These are phyloP conservation scores for Callyntrura guangdongensis DNA, from an alignment of 2,888 invertebrate genomes.

Conservation along the genomic window DNA sequence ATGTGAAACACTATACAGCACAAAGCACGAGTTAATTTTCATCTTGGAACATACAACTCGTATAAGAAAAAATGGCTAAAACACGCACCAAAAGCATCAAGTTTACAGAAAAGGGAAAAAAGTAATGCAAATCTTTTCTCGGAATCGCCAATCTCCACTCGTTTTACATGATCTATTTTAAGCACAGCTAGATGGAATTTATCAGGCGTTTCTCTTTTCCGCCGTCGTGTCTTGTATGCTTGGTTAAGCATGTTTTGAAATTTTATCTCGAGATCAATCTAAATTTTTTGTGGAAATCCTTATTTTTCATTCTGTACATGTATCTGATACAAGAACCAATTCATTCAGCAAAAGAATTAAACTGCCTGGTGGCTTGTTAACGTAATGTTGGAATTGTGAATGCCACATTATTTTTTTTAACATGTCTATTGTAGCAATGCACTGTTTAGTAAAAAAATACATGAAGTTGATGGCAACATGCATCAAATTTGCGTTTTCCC, in stretches of 20 bases:
- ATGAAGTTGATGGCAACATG: too few species aligned
- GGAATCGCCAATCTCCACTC: conserved; percentile 30
- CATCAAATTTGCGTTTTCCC: too few species aligned
- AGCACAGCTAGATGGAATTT: conserved; percentile 22
- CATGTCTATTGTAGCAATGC: too few species aligned
- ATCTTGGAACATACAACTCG: neutral
- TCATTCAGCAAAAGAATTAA: neutral
- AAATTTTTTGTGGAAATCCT: conserved; percentile 50
- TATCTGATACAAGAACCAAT: neutral
- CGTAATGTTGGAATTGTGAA: neutral
- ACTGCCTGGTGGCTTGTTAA: neutral
- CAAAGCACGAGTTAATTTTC: neutral
- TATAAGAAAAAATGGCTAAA: neutral
- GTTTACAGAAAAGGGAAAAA: neutral
- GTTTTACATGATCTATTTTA: conserved; percentile 14
- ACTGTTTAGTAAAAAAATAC: too few species aligned
- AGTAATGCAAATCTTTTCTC: conserved; percentile 30
- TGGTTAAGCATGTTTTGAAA: conserved; percentile 49
- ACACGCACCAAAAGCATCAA: neutral
- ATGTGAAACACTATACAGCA: neutral
- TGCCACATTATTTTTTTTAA: neutral
- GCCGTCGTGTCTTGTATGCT: conserved; percentile 16
- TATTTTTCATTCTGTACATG: conserved; percentile 35
- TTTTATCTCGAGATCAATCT: conserved; percentile 55
- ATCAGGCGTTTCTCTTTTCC: neutral